Evolutionary conservation across 1,140 invertebrate genomes (phyloP).

Genomic region (Zaprionus gabonicus): DNA sequence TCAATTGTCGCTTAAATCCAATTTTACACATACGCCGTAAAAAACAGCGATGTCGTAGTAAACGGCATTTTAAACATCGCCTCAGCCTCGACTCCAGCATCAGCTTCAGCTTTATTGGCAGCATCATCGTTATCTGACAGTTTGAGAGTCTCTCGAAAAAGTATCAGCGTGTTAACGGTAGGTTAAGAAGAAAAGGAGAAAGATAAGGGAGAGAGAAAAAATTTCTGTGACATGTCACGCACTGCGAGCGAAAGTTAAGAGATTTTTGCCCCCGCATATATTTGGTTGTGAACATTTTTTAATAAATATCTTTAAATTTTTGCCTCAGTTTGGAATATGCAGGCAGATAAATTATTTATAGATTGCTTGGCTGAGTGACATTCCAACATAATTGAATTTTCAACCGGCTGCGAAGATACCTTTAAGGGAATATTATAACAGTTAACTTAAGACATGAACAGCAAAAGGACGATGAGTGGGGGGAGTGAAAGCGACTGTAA

Average conservation of each 20-base stretch:
- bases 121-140: constrained; percentile 77
- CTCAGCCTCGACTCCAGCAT: background rate
- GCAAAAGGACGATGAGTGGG: background rate
- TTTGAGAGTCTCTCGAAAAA: constrained; percentile 45
- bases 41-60: constrained; percentile 19
- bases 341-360: constrained; percentile 3
- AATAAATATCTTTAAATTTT: constrained; percentile 5
- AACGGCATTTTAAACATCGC: constrained; percentile 52
- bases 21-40: constrained; percentile 64
- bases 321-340: background rate
- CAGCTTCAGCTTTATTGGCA: constrained; percentile 65
- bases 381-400: constrained; percentile 10
- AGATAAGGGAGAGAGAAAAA: constrained; percentile 3
- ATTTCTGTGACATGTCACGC: constrained; percentile 53
- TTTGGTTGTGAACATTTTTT: constrained; percentile 28
- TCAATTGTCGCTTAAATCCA: constrained; percentile 81
- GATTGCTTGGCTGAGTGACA: background rate
- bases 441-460: background rate
- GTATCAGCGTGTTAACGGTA: constrained; percentile 62
- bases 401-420: background rate
- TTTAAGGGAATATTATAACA: constrained; percentile 12
- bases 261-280: constrained; percentile 20
- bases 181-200: background rate
- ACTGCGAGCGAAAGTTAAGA: constrained; percentile 23
- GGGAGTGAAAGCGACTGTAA: background rate